Conservation (phyloP, 2,797 vertebrate species). For the Poecile montanus region DNA sequence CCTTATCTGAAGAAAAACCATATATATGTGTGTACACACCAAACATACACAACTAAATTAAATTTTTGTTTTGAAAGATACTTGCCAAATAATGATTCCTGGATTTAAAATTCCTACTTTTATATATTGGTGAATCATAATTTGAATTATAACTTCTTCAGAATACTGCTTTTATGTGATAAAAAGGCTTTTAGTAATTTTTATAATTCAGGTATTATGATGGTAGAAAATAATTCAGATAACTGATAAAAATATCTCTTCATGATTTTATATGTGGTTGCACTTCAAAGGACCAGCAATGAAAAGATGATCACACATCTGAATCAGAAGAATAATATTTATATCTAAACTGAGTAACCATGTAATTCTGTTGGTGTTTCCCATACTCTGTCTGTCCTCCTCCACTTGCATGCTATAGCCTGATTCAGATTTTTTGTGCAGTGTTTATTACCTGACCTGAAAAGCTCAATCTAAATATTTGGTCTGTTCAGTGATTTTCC, state of each 20-base stretch:
- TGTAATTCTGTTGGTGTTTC: conserved; percentile 17
- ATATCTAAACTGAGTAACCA: conserved; percentile 21
- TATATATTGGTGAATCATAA: neutral
- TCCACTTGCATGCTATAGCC: neutral
- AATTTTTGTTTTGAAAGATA: neutral
- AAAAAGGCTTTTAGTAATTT: neutral
- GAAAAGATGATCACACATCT: conserved; percentile 25
- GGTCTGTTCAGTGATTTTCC: neutral
- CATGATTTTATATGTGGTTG: conserved; percentile 14
- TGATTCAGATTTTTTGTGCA: neutral
- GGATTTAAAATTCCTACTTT: neutral
- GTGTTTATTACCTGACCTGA: conserved; percentile 26
- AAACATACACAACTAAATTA: neutral
- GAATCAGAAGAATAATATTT: conserved; percentile 57
- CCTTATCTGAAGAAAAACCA: neutral
- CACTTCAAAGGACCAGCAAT: neutral
- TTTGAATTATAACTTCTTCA: neutral
- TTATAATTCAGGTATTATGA: neutral
- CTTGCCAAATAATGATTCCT: neutral
- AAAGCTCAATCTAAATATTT: conserved; percentile 25
- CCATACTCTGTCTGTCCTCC: neutral
- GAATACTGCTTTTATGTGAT: neutral
- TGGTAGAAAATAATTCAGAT: neutral
- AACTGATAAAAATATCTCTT: conserved; percentile 15
- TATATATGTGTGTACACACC: neutral